Evolutionary conservation across 92 coral and sea anemone genomes (phyloP), one percentile per base, ranked within the genome.

Genomic region (Zoanthus gigantus): DNA sequence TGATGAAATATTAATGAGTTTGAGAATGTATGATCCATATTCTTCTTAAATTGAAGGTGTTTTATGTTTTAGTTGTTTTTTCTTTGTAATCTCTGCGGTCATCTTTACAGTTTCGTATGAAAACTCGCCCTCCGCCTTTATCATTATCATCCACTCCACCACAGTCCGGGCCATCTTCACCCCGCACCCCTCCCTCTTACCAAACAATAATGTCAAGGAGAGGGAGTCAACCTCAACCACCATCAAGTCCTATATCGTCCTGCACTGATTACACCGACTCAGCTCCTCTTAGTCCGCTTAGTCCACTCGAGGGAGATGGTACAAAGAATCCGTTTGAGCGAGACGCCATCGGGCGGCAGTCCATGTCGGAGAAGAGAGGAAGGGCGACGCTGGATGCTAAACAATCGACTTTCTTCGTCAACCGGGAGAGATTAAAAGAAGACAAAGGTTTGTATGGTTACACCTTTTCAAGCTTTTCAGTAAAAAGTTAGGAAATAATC

Each of bases 291-390:
- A 88, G 92, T 13, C 88, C 95, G 0, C 90, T 91, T 8, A 88
- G 92, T 17, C 88, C 94, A 18, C 88, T 93, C 44, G 80, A 84
- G 37, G 68, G 87, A 6, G 92, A 81, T 29, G 82, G 84, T 29
- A 4, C 45, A 4, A 82, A 77, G 53, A 96, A 91, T 34, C 97
- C 98, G 17, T 97, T 97, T 82, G 92, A 87, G 7, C 85, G 99
- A 71, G 99, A 97, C 74, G 99, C 96, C 0, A 90, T 94, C 54
- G 99, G 99, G 50, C 94, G 99, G 69, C 94, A 94, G 73, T 97
- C 99, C 67, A 97, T 97, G 98, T 97, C 99, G 44, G 99, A 97
- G 76, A 97, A 97, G 88, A 76, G 98, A 88, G 96, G 94, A 1
- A 91, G 98, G 50, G 95, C 92, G 0, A 89, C 96, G 0, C 82